Percentiles rank a stretch among this genome's conserved stretches.
phyloP scores from a whole-genome alignment of 1,140 invertebrate species.

The Ceratoteleas bidentatus region DNA sequence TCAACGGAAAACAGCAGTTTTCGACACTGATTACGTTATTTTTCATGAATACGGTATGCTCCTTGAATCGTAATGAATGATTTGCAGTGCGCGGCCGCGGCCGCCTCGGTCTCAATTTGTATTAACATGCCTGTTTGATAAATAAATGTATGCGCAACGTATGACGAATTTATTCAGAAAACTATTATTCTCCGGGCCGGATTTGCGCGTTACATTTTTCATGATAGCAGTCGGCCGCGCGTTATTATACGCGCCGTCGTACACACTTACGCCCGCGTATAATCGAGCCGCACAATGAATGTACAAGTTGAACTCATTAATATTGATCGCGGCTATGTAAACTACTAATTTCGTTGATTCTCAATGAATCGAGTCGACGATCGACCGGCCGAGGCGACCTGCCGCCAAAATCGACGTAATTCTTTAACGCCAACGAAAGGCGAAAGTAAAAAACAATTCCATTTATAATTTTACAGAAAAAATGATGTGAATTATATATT shows the following conservation, averaged over 20 bases:
- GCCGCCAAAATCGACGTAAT: constrained; percentile 9
- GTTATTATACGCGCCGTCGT: constrained; percentile 50
- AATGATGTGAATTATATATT: too few species aligned
- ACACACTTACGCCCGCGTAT: constrained; percentile 47
- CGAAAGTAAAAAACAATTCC: too few species aligned
- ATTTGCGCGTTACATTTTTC: constrained; percentile 55
- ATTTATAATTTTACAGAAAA: too few species aligned
- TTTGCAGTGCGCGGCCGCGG: constrained; percentile 12
- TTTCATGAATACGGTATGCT: constrained; percentile 36
- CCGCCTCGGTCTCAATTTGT: constrained; percentile 36
- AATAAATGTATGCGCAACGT: constrained; percentile 37
- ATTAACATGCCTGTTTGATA: constrained; percentile 28
- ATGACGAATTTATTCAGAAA: constrained; percentile 43
- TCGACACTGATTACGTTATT: constrained; percentile 42
- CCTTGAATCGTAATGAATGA: constrained; percentile 30
- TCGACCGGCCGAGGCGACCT: constrained; percentile 4
- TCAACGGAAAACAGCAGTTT: constrained; percentile 32
- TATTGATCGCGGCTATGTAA: constrained; percentile 47
- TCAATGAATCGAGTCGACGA: constrained; percentile 44
- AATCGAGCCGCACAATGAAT: constrained; percentile 49
- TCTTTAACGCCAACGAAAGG: neutral
- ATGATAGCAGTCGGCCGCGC: constrained; percentile 41
- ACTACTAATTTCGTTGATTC: constrained; percentile 45
- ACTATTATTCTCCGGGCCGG: constrained; percentile 23
- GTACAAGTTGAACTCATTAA: constrained; percentile 55